Evolutionary conservation across 2,797 vertebrate species (phyloP).

Genomic region (Tolypeutes matacus): DNA sequence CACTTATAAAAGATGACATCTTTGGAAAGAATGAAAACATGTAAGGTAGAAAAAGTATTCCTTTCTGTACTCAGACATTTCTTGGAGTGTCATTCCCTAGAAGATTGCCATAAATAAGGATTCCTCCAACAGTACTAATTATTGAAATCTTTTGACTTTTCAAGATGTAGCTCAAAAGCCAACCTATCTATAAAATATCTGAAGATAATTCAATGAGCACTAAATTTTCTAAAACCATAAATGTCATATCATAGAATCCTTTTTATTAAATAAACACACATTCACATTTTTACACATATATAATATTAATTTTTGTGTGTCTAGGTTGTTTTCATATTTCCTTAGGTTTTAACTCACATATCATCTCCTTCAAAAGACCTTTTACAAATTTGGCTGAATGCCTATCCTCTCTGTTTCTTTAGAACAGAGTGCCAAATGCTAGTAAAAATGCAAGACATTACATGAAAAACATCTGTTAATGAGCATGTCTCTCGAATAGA

Average conservation of each 20-base stretch:
- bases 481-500: background rate
- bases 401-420: background rate
- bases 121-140: background rate
- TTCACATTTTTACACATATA: too few species aligned
- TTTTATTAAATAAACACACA: background rate
- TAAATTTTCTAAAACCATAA: background rate
- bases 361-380: background rate
- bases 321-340: background rate
- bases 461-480: background rate
- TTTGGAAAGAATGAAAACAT: background rate
- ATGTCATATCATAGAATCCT: fast-evolving
- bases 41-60: background rate
- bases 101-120: background rate
- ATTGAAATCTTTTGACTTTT: background rate
- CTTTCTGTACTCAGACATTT: background rate
- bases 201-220: background rate
- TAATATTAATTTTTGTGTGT: background rate
- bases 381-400: background rate
- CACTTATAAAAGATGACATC: background rate
- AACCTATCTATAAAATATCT: background rate
- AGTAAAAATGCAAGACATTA: background rate
- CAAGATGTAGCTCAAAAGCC: background rate
- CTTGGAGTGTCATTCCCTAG: background rate
- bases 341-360: background rate
- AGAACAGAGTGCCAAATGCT: background rate